Percentiles rank a stretch among this genome's conserved stretches.
These are phyloP conservation scores for Pteruthius melanotis DNA, from an alignment of 2,113 vertebrate species.

Conservation along the genomic window DNA sequence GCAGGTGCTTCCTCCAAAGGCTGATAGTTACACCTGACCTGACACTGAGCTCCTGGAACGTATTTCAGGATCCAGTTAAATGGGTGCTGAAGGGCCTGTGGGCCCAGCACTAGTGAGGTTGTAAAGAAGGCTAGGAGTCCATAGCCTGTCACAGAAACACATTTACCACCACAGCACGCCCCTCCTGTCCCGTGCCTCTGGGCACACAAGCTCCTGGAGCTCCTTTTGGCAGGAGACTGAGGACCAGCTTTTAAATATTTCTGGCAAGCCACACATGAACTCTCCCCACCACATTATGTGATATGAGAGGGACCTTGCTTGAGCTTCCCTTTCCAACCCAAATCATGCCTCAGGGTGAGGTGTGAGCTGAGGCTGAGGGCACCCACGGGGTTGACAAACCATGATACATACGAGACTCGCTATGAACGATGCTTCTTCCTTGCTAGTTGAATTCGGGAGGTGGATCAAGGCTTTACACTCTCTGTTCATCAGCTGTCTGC, in stretches of 20 bases:
- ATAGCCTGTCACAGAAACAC: background rate
- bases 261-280: background rate
- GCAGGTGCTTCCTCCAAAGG: background rate
- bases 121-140: background rate
- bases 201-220: background rate
- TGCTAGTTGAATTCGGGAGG: background rate
- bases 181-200: background rate
- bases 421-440: background rate
- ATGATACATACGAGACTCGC: background rate
- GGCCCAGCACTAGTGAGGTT: background rate
- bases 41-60: accelerated
- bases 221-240: background rate
- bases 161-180: background rate
- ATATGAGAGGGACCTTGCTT: background rate
- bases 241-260: background rate
- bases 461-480: background rate
- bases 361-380: background rate
- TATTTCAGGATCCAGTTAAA: background rate
- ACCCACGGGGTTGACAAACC: accelerated
- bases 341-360: background rate
- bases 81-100: background rate
- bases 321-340: background rate
- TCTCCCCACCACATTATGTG: background rate
- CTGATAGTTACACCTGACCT: background rate
- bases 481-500: background rate